phyloP scores from a whole-genome alignment of 2,797 vertebrate genomes.

The Heliangelus exortis region DNA sequence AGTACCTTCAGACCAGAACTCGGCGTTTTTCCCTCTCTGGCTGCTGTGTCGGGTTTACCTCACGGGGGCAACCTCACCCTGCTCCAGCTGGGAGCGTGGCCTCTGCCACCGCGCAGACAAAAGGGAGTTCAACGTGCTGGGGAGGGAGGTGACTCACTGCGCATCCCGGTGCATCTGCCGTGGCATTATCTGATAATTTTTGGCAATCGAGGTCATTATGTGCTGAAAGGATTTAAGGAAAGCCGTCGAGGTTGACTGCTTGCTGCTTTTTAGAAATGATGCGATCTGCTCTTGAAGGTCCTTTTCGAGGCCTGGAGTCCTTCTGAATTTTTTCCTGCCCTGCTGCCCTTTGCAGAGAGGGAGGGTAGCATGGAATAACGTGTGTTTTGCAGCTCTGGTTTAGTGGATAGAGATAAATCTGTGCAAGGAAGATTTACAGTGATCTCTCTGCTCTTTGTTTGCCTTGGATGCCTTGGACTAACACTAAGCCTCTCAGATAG shows the following conservation, averaged over 20 bases:
- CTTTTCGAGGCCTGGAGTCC: neutral
- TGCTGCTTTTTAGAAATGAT: neutral
- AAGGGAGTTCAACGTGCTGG: neutral
- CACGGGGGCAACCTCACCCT: conserved; percentile 58
- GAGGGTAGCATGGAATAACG: neutral
- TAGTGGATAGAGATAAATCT: neutral
- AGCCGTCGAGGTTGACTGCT: neutral
- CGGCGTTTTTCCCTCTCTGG: neutral
- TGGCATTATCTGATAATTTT: neutral
- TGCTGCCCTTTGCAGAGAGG: neutral
- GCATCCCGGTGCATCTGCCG: neutral
- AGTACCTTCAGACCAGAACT: neutral
- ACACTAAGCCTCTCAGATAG: neutral
- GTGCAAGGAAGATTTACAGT: neutral
- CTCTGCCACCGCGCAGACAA: neutral
- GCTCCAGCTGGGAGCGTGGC: neutral
- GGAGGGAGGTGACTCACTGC: neutral
- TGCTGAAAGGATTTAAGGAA: conserved; percentile 43
- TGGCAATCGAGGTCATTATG: conserved; percentile 17
- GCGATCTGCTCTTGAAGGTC: neutral
- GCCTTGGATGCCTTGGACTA: neutral
- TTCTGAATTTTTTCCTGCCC: neutral
- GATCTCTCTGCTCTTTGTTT: neutral
- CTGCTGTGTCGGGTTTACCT: conserved; percentile 44
- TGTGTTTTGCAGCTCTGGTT: neutral